These are phyloP conservation scores for Drosophila crucigera DNA, from an alignment of 2,888 invertebrate species.

Conservation along the genomic window DNA sequence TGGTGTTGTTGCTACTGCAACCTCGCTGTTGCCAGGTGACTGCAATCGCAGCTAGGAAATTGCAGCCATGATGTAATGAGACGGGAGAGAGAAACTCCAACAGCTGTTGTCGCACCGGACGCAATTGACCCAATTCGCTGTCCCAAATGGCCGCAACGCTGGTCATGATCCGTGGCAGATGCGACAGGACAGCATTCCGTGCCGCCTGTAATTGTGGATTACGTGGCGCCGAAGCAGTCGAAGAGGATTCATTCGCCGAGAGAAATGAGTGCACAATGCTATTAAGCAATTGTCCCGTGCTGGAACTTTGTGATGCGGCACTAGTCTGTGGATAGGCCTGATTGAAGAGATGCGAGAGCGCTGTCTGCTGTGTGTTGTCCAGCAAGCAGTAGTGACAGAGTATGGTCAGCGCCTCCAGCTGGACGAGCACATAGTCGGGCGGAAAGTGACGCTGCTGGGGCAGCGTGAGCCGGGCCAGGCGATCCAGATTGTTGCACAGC, in stretches of 20 bases:
- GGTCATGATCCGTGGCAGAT: conserved; percentile 92
- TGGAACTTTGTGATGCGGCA: conserved; percentile 86
- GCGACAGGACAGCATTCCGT: conserved; percentile 90
- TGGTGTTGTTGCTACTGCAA: conserved; percentile 76
- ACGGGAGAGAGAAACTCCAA: conserved; percentile 94
- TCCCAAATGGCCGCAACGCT: conserved; percentile 93
- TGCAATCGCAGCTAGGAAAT: conserved; percentile 93
- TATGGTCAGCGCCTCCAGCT: conserved; percentile 91
- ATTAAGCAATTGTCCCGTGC: conserved; percentile 91
- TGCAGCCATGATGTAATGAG: conserved; percentile 92
- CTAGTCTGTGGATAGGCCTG: conserved; percentile 87
- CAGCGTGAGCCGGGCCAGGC: conserved; percentile 85
- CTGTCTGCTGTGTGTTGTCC: conserved; percentile 87
- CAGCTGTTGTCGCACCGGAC: conserved; percentile 90
- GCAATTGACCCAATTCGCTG: conserved; percentile 87
- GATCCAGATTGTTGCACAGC: conserved; percentile 90
- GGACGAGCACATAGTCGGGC: conserved; percentile 91
- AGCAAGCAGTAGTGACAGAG: conserved; percentile 92
- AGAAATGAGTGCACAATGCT: conserved; percentile 93
- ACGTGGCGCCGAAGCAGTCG: conserved; percentile 76
- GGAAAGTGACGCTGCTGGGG: conserved; percentile 86
- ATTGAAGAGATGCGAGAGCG: conserved; percentile 87
- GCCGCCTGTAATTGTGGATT: conserved; percentile 86
- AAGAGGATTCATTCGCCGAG: conserved; percentile 84
- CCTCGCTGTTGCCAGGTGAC: conserved; percentile 93